Conservation (phyloP, 2,797 vertebrate species). For the Pipistrellus kuhlii region DNA sequence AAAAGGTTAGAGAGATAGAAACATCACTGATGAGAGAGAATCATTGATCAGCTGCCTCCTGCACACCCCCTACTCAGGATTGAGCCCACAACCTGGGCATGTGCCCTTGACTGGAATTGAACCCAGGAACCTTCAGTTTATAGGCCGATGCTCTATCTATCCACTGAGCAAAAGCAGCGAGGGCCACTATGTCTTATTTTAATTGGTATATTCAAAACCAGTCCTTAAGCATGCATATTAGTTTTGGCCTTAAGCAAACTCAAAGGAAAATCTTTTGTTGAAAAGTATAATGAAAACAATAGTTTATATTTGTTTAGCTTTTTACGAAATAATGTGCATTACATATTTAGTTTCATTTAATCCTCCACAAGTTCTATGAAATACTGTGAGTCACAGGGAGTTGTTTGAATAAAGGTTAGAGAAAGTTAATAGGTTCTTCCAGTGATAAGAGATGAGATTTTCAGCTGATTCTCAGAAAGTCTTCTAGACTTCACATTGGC, state of each 20-base stretch:
- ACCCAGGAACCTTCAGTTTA: not conserved
- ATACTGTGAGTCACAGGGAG: not conserved
- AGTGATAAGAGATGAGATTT: not conserved
- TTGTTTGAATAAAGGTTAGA: not conserved
- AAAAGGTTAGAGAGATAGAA: not conserved
- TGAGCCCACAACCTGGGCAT: not conserved
- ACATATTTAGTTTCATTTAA: conserved; percentile 15
- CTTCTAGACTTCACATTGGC: conserved; percentile 38
- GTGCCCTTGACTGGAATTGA: not conserved
- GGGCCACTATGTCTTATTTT: not conserved
- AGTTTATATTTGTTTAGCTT: conserved; percentile 4
- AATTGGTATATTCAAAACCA: not conserved
- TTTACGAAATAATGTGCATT: not conserved
- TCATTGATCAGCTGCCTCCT: not conserved
- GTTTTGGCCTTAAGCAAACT: not conserved
- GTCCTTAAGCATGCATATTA: not conserved
- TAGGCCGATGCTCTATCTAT: not conserved
- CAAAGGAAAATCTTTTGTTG: conserved; percentile 22
- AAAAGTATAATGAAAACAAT: not conserved
- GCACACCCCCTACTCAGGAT: not conserved
- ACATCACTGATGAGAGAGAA: not conserved
- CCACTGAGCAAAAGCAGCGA: not conserved
- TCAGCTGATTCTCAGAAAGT: not conserved
- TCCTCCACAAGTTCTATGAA: not conserved
- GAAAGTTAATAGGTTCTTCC: not conserved